Base-by-base conservation (phyloP, 1,140 invertebrate genomes). In the Cephus cinctus region DNA sequence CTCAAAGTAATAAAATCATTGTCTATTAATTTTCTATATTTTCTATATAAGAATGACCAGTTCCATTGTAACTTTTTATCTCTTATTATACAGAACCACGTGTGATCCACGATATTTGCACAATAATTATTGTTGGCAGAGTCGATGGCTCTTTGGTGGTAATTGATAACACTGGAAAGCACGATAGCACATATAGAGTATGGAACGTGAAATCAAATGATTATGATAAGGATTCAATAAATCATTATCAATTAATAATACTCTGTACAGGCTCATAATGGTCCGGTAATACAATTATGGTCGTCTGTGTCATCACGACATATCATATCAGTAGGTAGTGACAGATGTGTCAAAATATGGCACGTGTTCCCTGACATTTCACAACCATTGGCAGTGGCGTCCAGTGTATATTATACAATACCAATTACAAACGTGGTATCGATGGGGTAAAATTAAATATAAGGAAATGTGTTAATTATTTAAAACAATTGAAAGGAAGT, bases 281-380 rank as follows among this genome's bases (percentile, higher is more conserved):
- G 43, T 4, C 30, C 8, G 9, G 40, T 57, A 19, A 25, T 15
- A 12, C 35, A 57, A 18, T 25, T 57, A 25, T 35, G 27, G 6
- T 22, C 31, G 2, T 58, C 54, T 0, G 27, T 25, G 2, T 11
- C 14, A 5, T 43, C 46, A 1, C 22, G 32, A 5, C 56, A 45
- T 9, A 4, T 59, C 1, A 12, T 57, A 20, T 63, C 61, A 2
- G 22, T 58, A 2, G 58, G 56, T 15, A 12, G 11, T 6, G 61
- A 63, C 9, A 61, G 44, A 19, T 56, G 41, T 12, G 39, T 61
- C 2, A 63, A 63, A 50, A 41, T 58, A 12, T 63, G 61, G 61
- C 41, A 47, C 20, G 21, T 63, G 16, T 52, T 57, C 27, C 32
- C 54, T n/a, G 47, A 56, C 9, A 47, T 60, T 5, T 2, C 20